phyloP scores from a whole-genome alignment of 1,140 invertebrate species.

The Leptinotarsa defecta region DNA sequence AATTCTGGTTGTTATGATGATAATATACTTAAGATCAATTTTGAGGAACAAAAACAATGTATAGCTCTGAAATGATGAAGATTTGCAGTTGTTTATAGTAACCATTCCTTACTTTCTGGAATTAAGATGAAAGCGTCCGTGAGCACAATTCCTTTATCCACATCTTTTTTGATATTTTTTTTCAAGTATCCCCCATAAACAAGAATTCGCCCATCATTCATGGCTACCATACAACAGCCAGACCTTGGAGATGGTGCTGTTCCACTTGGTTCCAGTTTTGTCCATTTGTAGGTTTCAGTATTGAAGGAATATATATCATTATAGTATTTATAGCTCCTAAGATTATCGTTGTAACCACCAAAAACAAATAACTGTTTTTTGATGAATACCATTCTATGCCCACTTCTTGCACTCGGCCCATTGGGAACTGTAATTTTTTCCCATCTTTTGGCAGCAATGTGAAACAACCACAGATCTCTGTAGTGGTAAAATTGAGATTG shows the following conservation, averaged over 20 bases:
- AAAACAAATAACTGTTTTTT: constrained; percentile 85
- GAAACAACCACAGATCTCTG: constrained; percentile 88
- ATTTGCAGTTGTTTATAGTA: no score
- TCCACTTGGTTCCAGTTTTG: constrained; percentile 71
- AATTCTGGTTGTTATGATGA: no score
- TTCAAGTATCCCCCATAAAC: constrained; percentile 90
- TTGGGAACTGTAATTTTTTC: constrained; percentile 74
- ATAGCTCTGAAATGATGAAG: no score
- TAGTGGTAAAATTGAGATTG: constrained; percentile 95
- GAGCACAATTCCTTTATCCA: constrained; percentile 80
- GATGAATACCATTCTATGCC: constrained; percentile 82
- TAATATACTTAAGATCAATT: no score
- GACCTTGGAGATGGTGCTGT: constrained; percentile 72
- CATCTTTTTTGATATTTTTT: constrained; percentile 76
- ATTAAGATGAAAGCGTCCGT: constrained; percentile 80
- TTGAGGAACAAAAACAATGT: no score
- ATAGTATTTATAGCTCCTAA: constrained; percentile 84
- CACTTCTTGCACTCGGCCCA: constrained; percentile 84
- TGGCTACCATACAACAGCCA: constrained; percentile 70
- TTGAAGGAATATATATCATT: constrained; percentile 88
- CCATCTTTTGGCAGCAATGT: constrained; percentile 81
- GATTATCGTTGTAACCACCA: constrained; percentile 91
- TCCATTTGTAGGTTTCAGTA: constrained; percentile 81
- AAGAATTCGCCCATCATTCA: constrained; percentile 69
- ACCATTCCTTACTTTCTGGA: constrained; percentile 66